These are phyloP conservation scores for Enoplosus armatus DNA, from an alignment of 2,797 vertebrate genomes.

Conservation along the genomic window DNA sequence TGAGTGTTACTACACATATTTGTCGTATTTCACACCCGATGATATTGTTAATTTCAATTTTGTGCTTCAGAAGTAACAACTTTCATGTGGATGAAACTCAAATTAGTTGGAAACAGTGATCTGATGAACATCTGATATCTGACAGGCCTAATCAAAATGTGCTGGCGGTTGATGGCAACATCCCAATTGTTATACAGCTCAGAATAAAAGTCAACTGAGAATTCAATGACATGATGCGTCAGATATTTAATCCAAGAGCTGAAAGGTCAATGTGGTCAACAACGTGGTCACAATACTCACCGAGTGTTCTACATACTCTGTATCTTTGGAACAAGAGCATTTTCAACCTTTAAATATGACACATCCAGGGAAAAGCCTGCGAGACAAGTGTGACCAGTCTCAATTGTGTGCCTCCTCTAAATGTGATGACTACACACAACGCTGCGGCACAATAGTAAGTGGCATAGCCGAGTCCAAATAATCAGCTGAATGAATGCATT, in stretches of 20 bases:
- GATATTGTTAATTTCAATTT: slow-evolving; percentile 5
- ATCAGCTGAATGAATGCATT: slow-evolving; percentile 86
- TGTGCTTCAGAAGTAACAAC: not conserved
- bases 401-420: slow-evolving; percentile 73
- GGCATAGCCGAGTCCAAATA: slow-evolving; percentile 79
- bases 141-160: slow-evolving; percentile 4
- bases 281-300: slow-evolving; percentile 42
- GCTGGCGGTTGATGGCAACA: slow-evolving; percentile 2
- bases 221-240: slow-evolving; percentile 27
- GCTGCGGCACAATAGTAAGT: slow-evolving; percentile 75
- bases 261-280: slow-evolving; percentile 63
- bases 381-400: slow-evolving; percentile 79
- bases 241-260: slow-evolving; percentile 23
- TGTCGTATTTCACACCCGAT: slow-evolving; percentile 13
- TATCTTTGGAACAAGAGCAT: slow-evolving; percentile 51
- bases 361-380: slow-evolving; percentile 69
- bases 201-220: slow-evolving; percentile 21
- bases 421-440: slow-evolving; percentile 81
- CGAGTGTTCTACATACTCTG: slow-evolving; percentile 49
- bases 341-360: slow-evolving; percentile 76
- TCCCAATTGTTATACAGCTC: slow-evolving; percentile 18
- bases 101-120: not conserved
- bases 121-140: not conserved
- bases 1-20: not conserved
- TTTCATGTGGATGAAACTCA: not conserved